Percentiles rank a stretch among this genome's conserved stretches.
These are phyloP conservation scores for Telenomus remus DNA, from an alignment of 1,140 invertebrate genomes.

Conservation along the genomic window DNA sequence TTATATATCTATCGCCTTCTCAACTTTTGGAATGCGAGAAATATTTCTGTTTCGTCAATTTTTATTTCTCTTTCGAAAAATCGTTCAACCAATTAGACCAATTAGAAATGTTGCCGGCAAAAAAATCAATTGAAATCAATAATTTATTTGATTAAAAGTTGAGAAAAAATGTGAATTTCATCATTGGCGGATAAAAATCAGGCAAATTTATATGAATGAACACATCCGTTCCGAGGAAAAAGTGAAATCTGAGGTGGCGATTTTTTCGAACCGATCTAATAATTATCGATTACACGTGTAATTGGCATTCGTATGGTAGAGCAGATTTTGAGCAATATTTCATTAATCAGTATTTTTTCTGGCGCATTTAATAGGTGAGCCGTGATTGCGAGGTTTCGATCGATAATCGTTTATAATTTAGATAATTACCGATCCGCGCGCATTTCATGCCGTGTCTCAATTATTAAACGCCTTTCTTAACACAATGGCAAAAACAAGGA, in stretches of 20 bases:
- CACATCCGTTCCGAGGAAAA: too few species aligned
- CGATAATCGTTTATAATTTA: constrained; percentile 51
- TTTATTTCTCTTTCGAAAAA: too few species aligned
- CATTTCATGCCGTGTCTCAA: constrained; percentile 52
- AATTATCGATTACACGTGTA: constrained; percentile 38
- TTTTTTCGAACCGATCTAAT: constrained; percentile 7
- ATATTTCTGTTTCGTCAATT: too few species aligned
- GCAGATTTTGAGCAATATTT: constrained; percentile 35
- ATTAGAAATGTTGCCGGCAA: too few species aligned
- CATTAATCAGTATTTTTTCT: constrained; percentile 34
- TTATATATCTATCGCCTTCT: background rate
- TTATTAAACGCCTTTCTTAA: constrained; percentile 47
- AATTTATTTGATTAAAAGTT: too few species aligned
- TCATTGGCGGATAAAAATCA: too few species aligned
- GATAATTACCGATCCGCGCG: constrained; percentile 44
- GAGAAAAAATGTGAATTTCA: too few species aligned
- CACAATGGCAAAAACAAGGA: constrained; percentile 47
- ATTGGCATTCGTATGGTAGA: constrained; percentile 4
- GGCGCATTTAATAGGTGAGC: constrained; percentile 35
- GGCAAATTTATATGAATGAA: too few species aligned
- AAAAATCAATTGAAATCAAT: too few species aligned
- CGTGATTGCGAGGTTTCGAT: constrained; percentile 45
- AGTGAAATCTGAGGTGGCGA: background rate
- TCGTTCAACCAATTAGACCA: too few species aligned
- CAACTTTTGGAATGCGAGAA: too few species aligned